These are phyloP conservation scores for Melanchra persicariae DNA, from an alignment of 2,888 invertebrate genomes.

Conservation along the genomic window DNA sequence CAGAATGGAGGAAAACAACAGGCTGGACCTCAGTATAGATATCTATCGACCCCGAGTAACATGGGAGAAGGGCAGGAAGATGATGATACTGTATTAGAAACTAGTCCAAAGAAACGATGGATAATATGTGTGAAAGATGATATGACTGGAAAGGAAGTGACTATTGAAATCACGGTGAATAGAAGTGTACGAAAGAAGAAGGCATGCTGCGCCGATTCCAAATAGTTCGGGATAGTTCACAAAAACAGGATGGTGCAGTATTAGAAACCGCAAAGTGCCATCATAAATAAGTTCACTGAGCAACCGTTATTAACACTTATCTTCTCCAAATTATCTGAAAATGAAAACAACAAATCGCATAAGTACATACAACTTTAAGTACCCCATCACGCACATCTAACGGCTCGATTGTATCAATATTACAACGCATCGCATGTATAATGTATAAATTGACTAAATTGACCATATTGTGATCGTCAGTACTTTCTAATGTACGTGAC, in stretches of 20 bases:
- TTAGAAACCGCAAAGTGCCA: not conserved
- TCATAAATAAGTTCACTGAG: not conserved
- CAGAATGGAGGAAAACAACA: too few species aligned
- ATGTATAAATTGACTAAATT: conserved; percentile 80
- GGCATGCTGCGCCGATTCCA: too few species aligned
- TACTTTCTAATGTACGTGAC: conserved; percentile 81
- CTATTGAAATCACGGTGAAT: too few species aligned
- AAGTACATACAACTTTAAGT: conserved; percentile 31
- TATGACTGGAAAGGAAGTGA: too few species aligned
- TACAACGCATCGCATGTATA: conserved; percentile 69
- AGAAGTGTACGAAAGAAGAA: too few species aligned
- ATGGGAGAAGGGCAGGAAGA: too few species aligned
- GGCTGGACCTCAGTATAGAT: too few species aligned
- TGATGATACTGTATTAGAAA: too few species aligned
- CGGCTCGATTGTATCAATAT: conserved; percentile 58
- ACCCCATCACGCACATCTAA: conserved; percentile 33
- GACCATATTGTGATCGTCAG: conserved; percentile 77
- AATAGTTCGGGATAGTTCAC: too few species aligned
- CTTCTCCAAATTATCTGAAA: conserved; percentile 23
- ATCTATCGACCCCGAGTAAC: too few species aligned
- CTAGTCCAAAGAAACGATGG: too few species aligned
- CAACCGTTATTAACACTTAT: not conserved
- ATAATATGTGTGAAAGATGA: too few species aligned
- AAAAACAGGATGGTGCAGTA: not conserved
- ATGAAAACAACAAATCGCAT: conserved; percentile 24